phyloP scores from a whole-genome alignment of 2,797 vertebrate genomes.

The Channa striata region DNA sequence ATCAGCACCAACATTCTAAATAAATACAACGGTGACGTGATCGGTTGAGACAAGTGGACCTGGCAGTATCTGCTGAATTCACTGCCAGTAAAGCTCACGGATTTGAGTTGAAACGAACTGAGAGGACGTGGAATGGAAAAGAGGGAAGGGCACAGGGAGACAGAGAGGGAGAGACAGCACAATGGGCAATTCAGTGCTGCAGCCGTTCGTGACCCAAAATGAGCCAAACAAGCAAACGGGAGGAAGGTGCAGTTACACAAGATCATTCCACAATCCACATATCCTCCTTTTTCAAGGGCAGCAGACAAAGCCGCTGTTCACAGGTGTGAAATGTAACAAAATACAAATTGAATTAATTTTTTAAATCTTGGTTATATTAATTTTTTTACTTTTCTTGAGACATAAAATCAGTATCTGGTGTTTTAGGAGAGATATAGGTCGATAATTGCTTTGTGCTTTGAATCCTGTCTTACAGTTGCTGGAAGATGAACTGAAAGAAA shows the following conservation, averaged over 20 bases:
- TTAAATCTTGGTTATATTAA: too few species aligned
- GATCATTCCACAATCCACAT: not conserved
- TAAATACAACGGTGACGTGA: too few species aligned
- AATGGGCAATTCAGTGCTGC: conserved; percentile 31
- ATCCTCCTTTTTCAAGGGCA: too few species aligned
- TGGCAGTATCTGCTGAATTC: not conserved
- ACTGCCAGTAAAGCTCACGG: not conserved
- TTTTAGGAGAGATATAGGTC: too few species aligned
- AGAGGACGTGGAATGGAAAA: not conserved
- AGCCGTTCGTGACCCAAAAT: conserved; percentile 17
- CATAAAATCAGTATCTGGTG: too few species aligned
- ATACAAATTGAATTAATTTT: too few species aligned
- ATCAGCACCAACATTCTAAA: not conserved
- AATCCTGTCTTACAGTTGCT: too few species aligned
- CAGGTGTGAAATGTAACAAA: too few species aligned
- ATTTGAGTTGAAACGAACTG: not conserved
- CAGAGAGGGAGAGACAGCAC: conserved; percentile 2
- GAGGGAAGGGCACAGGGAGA: not conserved
- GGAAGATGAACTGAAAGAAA: too few species aligned
- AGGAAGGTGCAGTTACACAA: conserved; percentile 35
- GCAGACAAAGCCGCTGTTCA: too few species aligned
- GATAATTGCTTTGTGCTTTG: too few species aligned
- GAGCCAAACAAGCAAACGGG: conserved; percentile 9
- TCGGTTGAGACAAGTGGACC: not conserved
- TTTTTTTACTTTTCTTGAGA: too few species aligned